phyloP scores from a whole-genome alignment of 2,888 invertebrate genomes.

The Epinotia brunnichana region DNA sequence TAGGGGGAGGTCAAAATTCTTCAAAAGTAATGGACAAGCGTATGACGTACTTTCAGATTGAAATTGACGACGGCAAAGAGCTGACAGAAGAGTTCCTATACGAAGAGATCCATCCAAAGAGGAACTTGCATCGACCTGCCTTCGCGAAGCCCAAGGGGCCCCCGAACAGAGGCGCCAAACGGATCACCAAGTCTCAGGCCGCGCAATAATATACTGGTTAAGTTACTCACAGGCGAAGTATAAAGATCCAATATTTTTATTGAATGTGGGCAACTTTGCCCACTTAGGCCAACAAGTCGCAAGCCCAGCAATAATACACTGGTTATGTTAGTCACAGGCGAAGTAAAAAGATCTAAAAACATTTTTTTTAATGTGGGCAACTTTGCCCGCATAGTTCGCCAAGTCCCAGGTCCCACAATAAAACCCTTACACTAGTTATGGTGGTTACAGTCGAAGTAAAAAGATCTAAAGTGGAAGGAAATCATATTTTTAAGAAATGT shows the following conservation, averaged over 20 bases:
- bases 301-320: conserved; percentile 11
- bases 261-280: background rate
- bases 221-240: too few species aligned
- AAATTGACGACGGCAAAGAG: conserved; percentile 95
- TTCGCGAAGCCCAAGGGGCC: conserved; percentile 99
- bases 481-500: too few species aligned
- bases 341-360: too few species aligned
- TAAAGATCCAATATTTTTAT: background rate
- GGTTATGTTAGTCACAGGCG: too few species aligned
- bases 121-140: conserved; percentile 93
- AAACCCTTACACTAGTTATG: too few species aligned
- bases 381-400: background rate
- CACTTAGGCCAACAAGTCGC: too few species aligned
- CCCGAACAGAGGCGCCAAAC: conserved; percentile 94
- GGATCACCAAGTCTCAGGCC: conserved; percentile 89
- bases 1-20: too few species aligned
- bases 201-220: conserved; percentile 61
- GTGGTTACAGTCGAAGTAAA: too few species aligned
- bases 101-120: conserved; percentile 97
- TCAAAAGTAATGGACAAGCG: too few species aligned
- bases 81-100: conserved; percentile 94
- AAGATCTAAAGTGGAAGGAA: too few species aligned
- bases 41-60: conserved; percentile 89
- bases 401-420: too few species aligned
- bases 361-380: background rate